Evolutionary conservation across 92 coral and sea anemone genomes (phyloP).

Genomic region (Porites evermanni): DNA sequence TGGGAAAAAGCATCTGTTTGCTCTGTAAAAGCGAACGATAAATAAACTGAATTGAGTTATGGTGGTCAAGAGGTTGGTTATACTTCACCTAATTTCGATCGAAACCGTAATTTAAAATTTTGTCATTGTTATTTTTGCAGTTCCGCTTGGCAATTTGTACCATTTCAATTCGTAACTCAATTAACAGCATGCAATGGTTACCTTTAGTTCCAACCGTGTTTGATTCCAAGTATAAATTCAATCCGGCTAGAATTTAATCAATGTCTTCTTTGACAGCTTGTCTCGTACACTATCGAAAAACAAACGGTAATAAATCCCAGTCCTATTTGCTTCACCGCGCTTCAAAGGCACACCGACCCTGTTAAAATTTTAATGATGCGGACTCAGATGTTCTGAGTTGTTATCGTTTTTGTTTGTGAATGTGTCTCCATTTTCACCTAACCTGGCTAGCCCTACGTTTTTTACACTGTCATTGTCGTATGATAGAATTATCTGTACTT

Average conservation of each 20-base stretch:
- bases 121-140: neutral
- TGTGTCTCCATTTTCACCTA: too few species aligned
- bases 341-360: conserved; percentile 2
- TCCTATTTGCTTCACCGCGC: neutral
- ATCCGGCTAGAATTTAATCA: conserved; percentile 1
- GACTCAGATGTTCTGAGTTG: conserved; percentile 1
- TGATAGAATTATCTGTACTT: too few species aligned
- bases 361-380: neutral
- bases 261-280: conserved; percentile 22
- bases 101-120: neutral
- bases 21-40: neutral
- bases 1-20: conserved; percentile 26
- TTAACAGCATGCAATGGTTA: neutral
- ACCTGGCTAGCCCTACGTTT: too few species aligned
- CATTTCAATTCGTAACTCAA: neutral
- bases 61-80: too few species aligned
- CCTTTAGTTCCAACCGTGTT: neutral
- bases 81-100: neutral
- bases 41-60: neutral
- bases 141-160: neutral
- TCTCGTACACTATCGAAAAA: neutral
- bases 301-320: conserved; percentile 3
- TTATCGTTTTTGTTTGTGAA: too few species aligned
- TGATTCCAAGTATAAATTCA: neutral
- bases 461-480: too few species aligned